Percentiles rank a stretch among this genome's conserved stretches.
phyloP scores from a whole-genome alignment of 2,888 invertebrate genomes.

The Augiades crinisus region DNA sequence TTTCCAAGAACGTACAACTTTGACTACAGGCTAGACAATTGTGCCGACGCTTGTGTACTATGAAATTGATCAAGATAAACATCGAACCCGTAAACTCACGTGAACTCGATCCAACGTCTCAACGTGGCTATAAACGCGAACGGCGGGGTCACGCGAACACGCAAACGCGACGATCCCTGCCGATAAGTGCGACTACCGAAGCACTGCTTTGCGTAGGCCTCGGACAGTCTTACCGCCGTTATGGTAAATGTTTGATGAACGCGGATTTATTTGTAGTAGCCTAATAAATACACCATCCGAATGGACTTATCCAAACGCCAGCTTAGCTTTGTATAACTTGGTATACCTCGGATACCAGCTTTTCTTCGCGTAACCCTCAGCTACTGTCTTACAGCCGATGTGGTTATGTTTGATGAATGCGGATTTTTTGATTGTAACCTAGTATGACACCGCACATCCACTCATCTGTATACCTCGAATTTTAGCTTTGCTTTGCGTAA shows the following conservation, averaged over 20 bases:
- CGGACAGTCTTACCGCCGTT: not conserved
- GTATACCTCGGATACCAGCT: too few relatives aligned
- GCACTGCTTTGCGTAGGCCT: not conserved
- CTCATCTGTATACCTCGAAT: too few relatives aligned
- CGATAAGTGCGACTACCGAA: constrained; percentile 18
- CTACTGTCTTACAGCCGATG: not conserved
- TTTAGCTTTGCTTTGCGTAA: constrained; percentile 2
- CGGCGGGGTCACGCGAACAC: constrained; percentile 46
- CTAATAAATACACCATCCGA: too few relatives aligned
- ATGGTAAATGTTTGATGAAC: not conserved
- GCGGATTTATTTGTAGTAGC: too few relatives aligned
- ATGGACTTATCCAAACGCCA: too few relatives aligned
- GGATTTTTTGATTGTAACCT: not conserved
- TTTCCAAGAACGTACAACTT: constrained; percentile 16
- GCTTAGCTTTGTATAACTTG: too few relatives aligned
- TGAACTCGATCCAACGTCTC: constrained; percentile 44
- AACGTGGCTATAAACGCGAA: constrained; percentile 46
- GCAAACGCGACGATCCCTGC: constrained; percentile 25
- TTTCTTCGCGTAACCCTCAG: not conserved
- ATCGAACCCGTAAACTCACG: constrained; percentile 50
- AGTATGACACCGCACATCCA: too few relatives aligned
- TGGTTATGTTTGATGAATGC: not conserved
- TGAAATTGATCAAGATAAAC: constrained; percentile 26
- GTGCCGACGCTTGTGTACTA: constrained; percentile 14
- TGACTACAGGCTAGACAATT: constrained; percentile 21